Evolutionary conservation across 1,140 invertebrate genomes (phyloP), one percentile per base, ranked within the genome.

Genomic region (Nymphalis io): DNA sequence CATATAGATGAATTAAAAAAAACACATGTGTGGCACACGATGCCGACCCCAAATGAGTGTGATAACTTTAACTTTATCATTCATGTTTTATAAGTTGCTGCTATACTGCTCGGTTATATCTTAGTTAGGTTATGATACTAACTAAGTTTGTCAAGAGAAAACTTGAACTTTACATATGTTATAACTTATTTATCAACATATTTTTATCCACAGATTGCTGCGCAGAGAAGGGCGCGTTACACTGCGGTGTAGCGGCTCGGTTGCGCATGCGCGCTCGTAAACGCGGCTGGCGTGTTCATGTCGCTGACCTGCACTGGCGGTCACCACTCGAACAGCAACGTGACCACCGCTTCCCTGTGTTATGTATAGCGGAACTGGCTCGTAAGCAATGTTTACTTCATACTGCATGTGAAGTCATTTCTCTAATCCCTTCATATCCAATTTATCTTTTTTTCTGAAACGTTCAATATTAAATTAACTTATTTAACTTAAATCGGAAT

Each of bases 301-400:
- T 95, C 5, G 93, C 94, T 0, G 95, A 95, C 82, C 84, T 95
- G 0, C 94, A 95, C 79, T 95, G 95, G 94, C 93, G 94, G 68
- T 94, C 94, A 2, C 92, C 93, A 6, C 87, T 95, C 10, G 94
- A 95, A 73, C 94, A 94, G 72, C 93, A 95, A 74, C 88, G 94
- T 42, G 94, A 95, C 84, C 95, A 95, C 80, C 93, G 94, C 72
- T 95, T 96, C 85, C 95, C 95, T 0, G 94, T 95, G 78, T 93
- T 96, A 48, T 96, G 95, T 76, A 93, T 96, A 51, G 93, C 94
- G 68, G 95, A 96, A 87, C 92, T 96, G 5, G 93, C 94, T 42
- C 93, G 95, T 95, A 87, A 92, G 93, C 87, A 33, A 0, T n/a
- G n/a, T n/a, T n/a, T 38, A 10, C 44, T 20, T 33, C 12, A 46